phyloP scores from a whole-genome alignment of 2,113 vertebrate species.

The Phylloscopus trochilus region DNA sequence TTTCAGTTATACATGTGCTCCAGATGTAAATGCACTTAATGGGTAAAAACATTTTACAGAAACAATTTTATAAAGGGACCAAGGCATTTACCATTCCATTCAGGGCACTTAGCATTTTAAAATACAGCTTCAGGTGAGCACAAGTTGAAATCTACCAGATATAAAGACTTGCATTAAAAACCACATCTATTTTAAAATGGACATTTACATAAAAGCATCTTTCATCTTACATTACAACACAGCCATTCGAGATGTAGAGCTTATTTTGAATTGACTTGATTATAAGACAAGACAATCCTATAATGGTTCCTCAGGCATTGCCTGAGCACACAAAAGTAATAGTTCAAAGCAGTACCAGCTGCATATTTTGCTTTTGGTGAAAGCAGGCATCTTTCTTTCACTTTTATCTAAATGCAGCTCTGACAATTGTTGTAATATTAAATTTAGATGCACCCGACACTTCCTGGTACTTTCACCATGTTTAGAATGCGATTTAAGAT shows the following conservation, averaged over 20 bases:
- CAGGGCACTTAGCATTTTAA: neutral
- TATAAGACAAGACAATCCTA: neutral
- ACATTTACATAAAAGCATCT: neutral
- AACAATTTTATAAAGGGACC: neutral
- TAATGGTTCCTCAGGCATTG: neutral
- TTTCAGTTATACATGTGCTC: neutral
- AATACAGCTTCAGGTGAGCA: neutral
- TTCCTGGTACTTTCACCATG: neutral
- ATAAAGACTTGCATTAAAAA: neutral
- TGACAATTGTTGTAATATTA: constrained; percentile 20
- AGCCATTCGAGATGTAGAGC: neutral
- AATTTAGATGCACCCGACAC: neutral
- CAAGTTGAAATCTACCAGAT: neutral
- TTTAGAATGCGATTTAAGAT: neutral
- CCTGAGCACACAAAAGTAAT: neutral
- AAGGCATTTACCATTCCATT: neutral
- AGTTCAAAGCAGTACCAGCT: constrained; percentile 27
- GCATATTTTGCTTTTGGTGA: neutral
- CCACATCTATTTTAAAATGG: neutral
- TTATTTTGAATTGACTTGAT: neutral
- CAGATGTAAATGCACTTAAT: neutral
- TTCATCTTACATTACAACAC: neutral
- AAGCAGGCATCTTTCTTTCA: neutral
- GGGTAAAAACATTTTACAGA: neutral
- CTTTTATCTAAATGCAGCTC: neutral